Evolutionary conservation across 92 coral and sea anemone genomes (phyloP), one percentile per base, ranked within the genome.

Genomic region (Porites divaricata): DNA sequence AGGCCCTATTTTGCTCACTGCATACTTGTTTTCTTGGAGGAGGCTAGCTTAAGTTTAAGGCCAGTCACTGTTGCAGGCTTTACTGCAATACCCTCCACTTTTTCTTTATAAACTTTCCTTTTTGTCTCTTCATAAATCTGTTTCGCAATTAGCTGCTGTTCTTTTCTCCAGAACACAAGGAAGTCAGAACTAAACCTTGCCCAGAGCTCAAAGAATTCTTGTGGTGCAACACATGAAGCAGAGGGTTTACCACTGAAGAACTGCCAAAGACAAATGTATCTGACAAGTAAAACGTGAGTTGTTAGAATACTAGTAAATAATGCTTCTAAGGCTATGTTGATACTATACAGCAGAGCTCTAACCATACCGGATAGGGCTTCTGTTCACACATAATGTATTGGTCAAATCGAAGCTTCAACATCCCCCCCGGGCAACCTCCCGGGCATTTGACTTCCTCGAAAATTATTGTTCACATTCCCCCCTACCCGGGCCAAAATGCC

Each of bases 171-270:
- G 41, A 87, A 77, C 19, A 84, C 85, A 70, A 92, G 85, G 77
- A 94, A 94, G 62, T 94, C 98, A 61, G 90, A 53, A 64, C 88
- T 83, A 86, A 94, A 94, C 26, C 70, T 87, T 61, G 87, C 67
- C 98, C 98, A 94, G 22, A 89, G 68, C 72, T 92, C 98, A 85
- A 94, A 92, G 84, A 94, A 94, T 26, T 94, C 98, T 82, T 92
- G 98, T 64, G 98, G 89, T 41, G 93, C 86, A 25, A 71, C 65
- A 15, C 92, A 69, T 50, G 87, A 70, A 51, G 86, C 73, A 19
- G 77, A 57, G 48, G 86, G 87, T 86, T 81, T 83, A 22, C 61
- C 77, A 88, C 89, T 89, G 69, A 92, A 91, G 77, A 84, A 94
- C 4, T 63, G 67, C 88, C 91, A 67, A 23, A 94, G 90, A 19